Base-by-base conservation (phyloP, 2,797 vertebrate genomes). In the Tachyglossus aculeatus region DNA sequence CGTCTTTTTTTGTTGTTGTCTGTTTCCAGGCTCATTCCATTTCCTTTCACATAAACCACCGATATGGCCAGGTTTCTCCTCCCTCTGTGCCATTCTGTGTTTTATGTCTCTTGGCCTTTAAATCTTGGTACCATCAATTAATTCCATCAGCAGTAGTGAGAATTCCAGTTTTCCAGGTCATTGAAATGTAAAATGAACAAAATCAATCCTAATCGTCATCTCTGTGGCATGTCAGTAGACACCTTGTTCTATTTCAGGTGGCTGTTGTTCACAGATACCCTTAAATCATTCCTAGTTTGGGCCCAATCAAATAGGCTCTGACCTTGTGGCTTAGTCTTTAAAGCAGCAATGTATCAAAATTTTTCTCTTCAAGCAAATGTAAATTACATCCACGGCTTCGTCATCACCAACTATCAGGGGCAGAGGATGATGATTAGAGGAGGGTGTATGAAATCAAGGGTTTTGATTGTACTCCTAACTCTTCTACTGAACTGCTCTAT, bases 91-190 rank as follows among this genome's bases (percentile, higher is more conserved):
- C 4, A 11, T 40, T 33, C 19, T 39, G 7, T 1, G 2, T 38
- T 64, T 24, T 19, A 10, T 3, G 31, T 5, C 12, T 34, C 65
- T 29, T 76, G 15, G 31, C 32, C 53, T 82, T 38, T 44, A 52
- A 40, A 12, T 0, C 6, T 0, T 50, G 61, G 57, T 41, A 0
- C 9, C 0, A 34, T 73, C 34, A 55, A 67, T 5, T 50, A 51
- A 12, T 27, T 55, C 24, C 50, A 38, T 31, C 39, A 11, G 10
- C 9, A 5, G 59, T 16, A 9, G 12, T 34, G 38, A 53, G 27
- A 38, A 48, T 50, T 19, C 1, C 5, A 5, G 27, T 62, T 81
- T 72, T 76, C 69, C 25, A 66, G 71, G 71, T 24, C 76, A 68
- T 0, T 57, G 38, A 63, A 27, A 63, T 18, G 64, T 67, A 72